A percentile compares a stretch with the other conserved stretches of the same genome.
Evolutionary conservation across 2,888 invertebrate species (phyloP).

Genomic region (Synergus laeviventris): DNA sequence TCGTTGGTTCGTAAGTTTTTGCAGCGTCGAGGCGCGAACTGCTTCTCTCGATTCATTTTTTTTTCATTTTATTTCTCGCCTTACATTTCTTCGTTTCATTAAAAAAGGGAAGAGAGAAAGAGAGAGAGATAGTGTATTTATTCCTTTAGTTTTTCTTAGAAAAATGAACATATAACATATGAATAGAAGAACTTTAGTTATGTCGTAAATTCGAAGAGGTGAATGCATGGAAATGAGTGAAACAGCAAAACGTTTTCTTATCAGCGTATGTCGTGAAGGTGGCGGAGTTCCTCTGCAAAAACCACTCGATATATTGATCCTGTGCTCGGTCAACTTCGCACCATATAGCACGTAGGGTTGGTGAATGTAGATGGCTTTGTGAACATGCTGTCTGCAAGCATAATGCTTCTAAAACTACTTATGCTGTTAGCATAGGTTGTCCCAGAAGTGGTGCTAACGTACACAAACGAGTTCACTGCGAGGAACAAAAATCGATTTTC

Average conservation of each 20-base stretch:
- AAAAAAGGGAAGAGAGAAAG: background rate
- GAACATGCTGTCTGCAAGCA: background rate
- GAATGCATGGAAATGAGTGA: slow-evolving; percentile 50
- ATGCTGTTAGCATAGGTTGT: background rate
- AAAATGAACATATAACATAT: background rate
- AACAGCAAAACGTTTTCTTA: slow-evolving; percentile 67
- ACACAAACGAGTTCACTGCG: background rate
- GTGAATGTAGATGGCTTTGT: slow-evolving; percentile 3
- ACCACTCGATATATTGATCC: slow-evolving; percentile 71
- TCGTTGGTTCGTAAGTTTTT: slow-evolving; percentile 59
- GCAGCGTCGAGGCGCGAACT: slow-evolving; percentile 58
- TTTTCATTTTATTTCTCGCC: slow-evolving; percentile 42
- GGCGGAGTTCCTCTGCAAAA: slow-evolving; percentile 54
- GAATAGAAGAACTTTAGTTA: background rate
- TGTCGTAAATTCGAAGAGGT: background rate
- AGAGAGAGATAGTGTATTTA: slow-evolving; percentile 15
- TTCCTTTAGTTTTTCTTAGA: background rate
- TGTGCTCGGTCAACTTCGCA: slow-evolving; percentile 47
- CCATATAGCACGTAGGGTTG: slow-evolving; percentile 12
- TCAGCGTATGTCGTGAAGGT: slow-evolving; percentile 68
- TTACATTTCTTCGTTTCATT: slow-evolving; percentile 40
- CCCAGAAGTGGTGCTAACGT: background rate
- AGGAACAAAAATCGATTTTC: background rate
- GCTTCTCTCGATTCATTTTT: slow-evolving; percentile 49
- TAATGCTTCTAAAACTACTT: background rate